phyloP scores from a whole-genome alignment of 2,113 vertebrate species.

The Podarcis cretensis region DNA sequence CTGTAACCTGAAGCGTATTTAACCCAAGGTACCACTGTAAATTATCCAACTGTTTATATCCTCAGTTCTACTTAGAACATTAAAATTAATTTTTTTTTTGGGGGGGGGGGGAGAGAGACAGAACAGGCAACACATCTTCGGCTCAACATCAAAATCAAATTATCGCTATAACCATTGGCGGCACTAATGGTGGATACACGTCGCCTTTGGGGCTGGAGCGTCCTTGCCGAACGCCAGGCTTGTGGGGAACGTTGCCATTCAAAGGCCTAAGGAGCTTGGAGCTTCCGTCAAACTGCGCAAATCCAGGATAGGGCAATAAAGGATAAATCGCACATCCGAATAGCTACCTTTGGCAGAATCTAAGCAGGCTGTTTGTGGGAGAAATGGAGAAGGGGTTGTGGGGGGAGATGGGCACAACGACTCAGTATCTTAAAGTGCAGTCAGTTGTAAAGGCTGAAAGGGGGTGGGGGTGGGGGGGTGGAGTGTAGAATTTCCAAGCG shows the following conservation, averaged over 20 bases:
- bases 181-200: too few species aligned
- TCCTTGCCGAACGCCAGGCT: background rate
- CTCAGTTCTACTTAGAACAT: too few species aligned
- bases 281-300: constrained; percentile 34
- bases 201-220: too few species aligned
- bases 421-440: constrained; percentile 54
- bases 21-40: too few species aligned
- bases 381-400: background rate
- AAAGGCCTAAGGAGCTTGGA: background rate
- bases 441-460: constrained; percentile 24
- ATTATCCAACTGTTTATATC: too few species aligned
- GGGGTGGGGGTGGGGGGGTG: background rate
- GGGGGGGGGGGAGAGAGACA: too few species aligned
- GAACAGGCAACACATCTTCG: too few species aligned
- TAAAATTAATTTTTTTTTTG: too few species aligned
- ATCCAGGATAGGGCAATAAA: constrained; percentile 45
- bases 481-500: constrained; percentile 49
- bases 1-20: too few species aligned
- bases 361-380: constrained; percentile 42
- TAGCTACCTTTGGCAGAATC: background rate
- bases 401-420: background rate
- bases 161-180: too few species aligned
- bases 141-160: too few species aligned
- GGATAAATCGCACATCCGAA: constrained; percentile 46
- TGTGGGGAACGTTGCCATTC: background rate